Percentiles rank a stretch among this genome's conserved stretches.
These are phyloP conservation scores for Meriones unguiculatus DNA, from an alignment of 2,113 vertebrate genomes.

Conservation along the genomic window DNA sequence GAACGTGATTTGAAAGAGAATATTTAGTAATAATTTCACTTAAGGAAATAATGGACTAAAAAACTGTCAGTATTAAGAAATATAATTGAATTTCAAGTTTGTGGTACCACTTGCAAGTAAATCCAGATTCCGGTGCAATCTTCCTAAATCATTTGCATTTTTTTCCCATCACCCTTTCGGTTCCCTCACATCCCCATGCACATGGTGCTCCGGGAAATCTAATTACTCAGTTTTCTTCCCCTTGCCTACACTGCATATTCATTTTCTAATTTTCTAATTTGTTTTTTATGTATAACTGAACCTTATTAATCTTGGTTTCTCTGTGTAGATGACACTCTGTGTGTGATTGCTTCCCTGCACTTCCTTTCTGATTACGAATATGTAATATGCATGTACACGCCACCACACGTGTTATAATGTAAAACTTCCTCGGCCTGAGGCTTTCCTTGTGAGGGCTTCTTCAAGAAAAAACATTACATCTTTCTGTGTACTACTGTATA, in stretches of 20 bases:
- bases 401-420: no score
- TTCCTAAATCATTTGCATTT: neutral
- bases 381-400: neutral
- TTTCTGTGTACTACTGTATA: neutral
- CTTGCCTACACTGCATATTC: neutral
- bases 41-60: neutral
- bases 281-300: neutral
- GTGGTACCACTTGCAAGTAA: neutral
- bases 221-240: neutral
- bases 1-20: neutral
- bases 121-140: neutral
- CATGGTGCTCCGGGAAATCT: neutral
- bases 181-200: accelerated
- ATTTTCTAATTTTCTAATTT: neutral
- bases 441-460: neutral
- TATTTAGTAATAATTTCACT: constrained; percentile 2
- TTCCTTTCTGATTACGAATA: neutral
- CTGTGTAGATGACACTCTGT: neutral
- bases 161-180: neutral
- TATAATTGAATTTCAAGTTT: neutral
- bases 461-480: neutral
- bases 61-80: neutral
- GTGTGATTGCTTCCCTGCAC: neutral
- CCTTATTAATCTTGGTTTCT: neutral
- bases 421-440: neutral